These are phyloP conservation scores for Poicephalus meyeri DNA, from an alignment of 2,113 vertebrate species.

Conservation along the genomic window DNA sequence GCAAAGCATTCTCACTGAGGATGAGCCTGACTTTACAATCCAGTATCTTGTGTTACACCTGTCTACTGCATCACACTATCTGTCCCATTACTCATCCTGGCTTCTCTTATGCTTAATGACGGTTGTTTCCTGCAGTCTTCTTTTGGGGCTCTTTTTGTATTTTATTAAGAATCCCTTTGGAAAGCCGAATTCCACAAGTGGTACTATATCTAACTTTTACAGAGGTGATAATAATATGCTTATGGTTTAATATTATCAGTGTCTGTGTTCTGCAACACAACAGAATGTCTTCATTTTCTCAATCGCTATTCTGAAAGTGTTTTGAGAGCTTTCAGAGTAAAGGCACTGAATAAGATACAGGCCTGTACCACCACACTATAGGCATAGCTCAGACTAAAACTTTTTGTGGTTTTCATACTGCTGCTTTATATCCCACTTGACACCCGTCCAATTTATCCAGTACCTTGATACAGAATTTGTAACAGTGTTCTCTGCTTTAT, in stretches of 20 bases:
- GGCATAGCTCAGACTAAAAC: not conserved
- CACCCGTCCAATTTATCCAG: not conserved
- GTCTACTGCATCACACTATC: not conserved
- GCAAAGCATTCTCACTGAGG: not conserved
- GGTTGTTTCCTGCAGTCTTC: not conserved
- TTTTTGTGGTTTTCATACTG: not conserved
- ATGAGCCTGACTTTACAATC: not conserved
- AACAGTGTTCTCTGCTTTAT: not conserved
- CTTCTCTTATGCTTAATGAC: not conserved
- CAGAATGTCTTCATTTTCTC: not conserved
- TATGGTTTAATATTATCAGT: not conserved
- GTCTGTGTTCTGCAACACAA: not conserved
- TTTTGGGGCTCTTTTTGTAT: not conserved
- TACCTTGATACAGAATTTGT: not conserved
- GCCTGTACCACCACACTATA: not conserved
- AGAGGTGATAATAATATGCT: not conserved
- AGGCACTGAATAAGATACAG: not conserved
- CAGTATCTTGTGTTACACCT: not conserved
- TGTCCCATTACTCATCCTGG: not conserved
- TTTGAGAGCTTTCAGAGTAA: not conserved
- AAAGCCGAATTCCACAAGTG: not conserved
- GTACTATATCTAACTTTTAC: not conserved
- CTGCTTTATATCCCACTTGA: not conserved
- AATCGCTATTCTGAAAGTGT: not conserved
- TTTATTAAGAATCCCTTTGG: not conserved